Evolutionary conservation across 2,797 vertebrate genomes (phyloP).

Genomic region (Hydrolagus colliei): DNA sequence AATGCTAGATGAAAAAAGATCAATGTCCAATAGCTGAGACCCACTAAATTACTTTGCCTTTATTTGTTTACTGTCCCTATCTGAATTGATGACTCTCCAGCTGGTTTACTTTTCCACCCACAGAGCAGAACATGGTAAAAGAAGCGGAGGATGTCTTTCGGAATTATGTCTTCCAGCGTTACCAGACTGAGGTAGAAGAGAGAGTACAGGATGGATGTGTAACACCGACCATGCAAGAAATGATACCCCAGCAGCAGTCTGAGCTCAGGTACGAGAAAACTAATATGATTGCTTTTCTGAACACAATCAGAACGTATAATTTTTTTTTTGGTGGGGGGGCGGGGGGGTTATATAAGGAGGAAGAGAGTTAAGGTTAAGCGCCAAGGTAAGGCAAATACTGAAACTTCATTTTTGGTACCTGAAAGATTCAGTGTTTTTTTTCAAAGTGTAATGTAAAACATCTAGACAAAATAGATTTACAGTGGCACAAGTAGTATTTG

Average conservation of each 20-base stretch:
- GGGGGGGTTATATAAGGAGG: too few species aligned
- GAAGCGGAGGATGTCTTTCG: not conserved
- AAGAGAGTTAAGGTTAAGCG: too few species aligned
- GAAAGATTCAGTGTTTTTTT: too few species aligned
- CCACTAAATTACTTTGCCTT: not conserved
- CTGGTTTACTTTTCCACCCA: not conserved
- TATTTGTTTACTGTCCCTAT: not conserved
- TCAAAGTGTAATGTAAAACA: too few species aligned
- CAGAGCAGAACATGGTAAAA: not conserved
- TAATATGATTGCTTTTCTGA: not conserved
- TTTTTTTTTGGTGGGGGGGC: too few species aligned
- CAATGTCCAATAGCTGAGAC: not conserved
- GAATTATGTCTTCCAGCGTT: not conserved
- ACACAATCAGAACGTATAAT: not conserved
- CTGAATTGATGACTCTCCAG: not conserved
- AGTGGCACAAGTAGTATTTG: too few species aligned
- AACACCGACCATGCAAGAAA: not conserved
- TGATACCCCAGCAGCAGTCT: not conserved
- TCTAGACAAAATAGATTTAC: too few species aligned
- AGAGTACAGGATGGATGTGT: not conserved
- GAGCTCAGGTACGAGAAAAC: not conserved
- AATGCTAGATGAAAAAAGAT: too few species aligned
- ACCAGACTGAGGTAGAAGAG: not conserved
- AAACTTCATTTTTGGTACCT: too few species aligned
- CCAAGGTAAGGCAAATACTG: too few species aligned